A percentile compares a stretch with the other conserved stretches of the same genome.
Evolutionary conservation across 1,140 invertebrate genomes (phyloP).

Genomic region (Cydia splendana): DNA sequence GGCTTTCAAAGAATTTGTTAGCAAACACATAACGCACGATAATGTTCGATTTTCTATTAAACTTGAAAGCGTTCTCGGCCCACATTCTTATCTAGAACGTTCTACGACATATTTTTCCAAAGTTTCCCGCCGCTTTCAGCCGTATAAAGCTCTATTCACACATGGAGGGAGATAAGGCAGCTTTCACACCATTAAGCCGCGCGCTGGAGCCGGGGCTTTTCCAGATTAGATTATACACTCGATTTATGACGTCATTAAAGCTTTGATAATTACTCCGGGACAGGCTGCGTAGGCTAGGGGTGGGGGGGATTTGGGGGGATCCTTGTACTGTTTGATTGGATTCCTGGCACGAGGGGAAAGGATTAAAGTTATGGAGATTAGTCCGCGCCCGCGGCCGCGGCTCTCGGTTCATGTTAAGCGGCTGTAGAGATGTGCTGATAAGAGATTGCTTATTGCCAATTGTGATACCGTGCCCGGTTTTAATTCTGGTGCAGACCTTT

Average conservation of each 20-base stretch:
- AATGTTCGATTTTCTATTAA: slow-evolving; percentile 80
- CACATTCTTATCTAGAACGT: slow-evolving; percentile 78
- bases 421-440: slow-evolving; percentile 77
- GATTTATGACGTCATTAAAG: slow-evolving; percentile 81
- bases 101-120: slow-evolving; percentile 79
- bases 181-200: slow-evolving; percentile 79
- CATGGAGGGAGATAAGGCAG: slow-evolving; percentile 78
- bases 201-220: slow-evolving; percentile 79
- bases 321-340: slow-evolving; percentile 79
- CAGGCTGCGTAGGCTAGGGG: slow-evolving; percentile 75
- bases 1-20: slow-evolving; percentile 75
- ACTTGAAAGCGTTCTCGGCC: slow-evolving; percentile 77
- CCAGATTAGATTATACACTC: slow-evolving; percentile 81
- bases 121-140: slow-evolving; percentile 78
- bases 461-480: slow-evolving; percentile 73
- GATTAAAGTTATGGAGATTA: slow-evolving; percentile 80
- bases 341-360: slow-evolving; percentile 78
- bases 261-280: slow-evolving; percentile 80
- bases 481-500: slow-evolving; percentile 69
- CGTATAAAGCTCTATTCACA: slow-evolving; percentile 79
- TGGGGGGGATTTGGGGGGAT: slow-evolving; percentile 44
- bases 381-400: slow-evolving; percentile 69
- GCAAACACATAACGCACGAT: slow-evolving; percentile 77
- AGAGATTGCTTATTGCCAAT: slow-evolving; percentile 79
- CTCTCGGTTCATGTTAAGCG: slow-evolving; percentile 77